Base-by-base conservation (phyloP, 2,797 vertebrate species). In the Peromyscus aztecus region DNA sequence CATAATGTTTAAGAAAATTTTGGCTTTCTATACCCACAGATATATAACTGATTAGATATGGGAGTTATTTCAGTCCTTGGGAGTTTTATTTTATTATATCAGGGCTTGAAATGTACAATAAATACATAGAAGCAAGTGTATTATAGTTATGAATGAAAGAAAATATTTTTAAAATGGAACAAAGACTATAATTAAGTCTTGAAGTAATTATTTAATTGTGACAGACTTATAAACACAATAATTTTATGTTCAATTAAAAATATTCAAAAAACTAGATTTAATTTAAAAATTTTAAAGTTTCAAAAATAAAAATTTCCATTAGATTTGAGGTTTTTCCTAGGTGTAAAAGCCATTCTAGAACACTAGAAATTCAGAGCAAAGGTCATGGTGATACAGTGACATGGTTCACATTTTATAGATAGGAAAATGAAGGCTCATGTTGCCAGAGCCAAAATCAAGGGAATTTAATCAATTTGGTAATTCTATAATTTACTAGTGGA, bases 391-490 rank as follows among this genome's bases (percentile, higher is more conserved):
- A 95, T 82, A 49, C 63, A 37, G 29, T 65, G 77, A 88, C 16
- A 16, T 24, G 76, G 57, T 88, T 96, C 29, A n/a, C 12, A 63
- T 92, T 94, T 87, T 89, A 24, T 88, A 90, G 71, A 76, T 52
- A 49, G 87, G 10, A 3, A 95, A 78, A 92, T 34, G 2, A 40
- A 94, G 10, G 3, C 6, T 57, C 43, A 83, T 37, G 49, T 81
- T 27, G 3, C 27, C 11, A 34, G 83, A 96, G 24, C 29, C 37
- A 93, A 84, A 91, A n/a, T 73, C 40, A 73, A 57, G n/a, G 2
- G 34, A 91, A 89, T 65, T 65, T 92, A 92, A 29, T 84, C 19
- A 46, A 84, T 76, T 43, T 67, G 67, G 14, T 27, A 89, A 88
- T 89, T 84, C 59, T 88, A 31, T 40, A 71, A 83, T 71, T 93